Evolutionary conservation across 2,113 vertebrate species (phyloP).

Genomic region (Aspiorhynchus laticeps): DNA sequence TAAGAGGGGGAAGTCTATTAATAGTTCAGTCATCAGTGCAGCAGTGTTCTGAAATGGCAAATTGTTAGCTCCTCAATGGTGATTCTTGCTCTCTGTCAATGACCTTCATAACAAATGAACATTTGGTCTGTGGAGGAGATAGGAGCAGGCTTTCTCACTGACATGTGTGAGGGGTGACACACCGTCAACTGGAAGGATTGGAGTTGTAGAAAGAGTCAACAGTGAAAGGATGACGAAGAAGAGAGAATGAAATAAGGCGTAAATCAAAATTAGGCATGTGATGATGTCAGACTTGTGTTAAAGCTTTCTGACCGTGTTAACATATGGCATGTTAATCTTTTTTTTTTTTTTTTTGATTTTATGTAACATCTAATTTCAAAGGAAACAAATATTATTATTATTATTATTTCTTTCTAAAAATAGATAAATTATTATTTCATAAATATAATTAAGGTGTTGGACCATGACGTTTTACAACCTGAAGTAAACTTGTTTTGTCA

Average conservation of each 20-base stretch:
- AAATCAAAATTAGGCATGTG: neutral
- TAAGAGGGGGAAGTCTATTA: slow-evolving; percentile 71
- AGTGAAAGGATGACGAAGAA: slow-evolving; percentile 24
- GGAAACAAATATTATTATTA: neutral
- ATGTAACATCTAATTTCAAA: neutral
- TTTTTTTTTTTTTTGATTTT: neutral
- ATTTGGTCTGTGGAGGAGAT: slow-evolving; percentile 80
- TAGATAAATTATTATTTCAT: neutral
- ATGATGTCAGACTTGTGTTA: neutral
- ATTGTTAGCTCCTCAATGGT: slow-evolving; percentile 80
- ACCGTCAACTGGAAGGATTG: slow-evolving; percentile 55
- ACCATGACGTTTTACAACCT: neutral
- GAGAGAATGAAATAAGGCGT: slow-evolving; percentile 14
- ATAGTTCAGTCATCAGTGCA: slow-evolving; percentile 76
- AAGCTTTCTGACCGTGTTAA: neutral
- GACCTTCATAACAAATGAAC: slow-evolving; percentile 85
- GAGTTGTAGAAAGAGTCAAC: slow-evolving; percentile 42
- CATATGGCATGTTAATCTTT: neutral
- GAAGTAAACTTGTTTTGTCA: neutral
- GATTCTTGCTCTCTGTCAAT: slow-evolving; percentile 81
- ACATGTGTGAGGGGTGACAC: slow-evolving; percentile 69
- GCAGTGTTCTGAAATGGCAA: slow-evolving; percentile 82
- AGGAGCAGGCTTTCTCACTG: slow-evolving; percentile 75
- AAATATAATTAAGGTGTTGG: neutral
- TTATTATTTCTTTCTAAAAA: neutral